These are phyloP conservation scores for Theocolax elegans DNA, from an alignment of 1,140 invertebrate species.

Conservation along the genomic window DNA sequence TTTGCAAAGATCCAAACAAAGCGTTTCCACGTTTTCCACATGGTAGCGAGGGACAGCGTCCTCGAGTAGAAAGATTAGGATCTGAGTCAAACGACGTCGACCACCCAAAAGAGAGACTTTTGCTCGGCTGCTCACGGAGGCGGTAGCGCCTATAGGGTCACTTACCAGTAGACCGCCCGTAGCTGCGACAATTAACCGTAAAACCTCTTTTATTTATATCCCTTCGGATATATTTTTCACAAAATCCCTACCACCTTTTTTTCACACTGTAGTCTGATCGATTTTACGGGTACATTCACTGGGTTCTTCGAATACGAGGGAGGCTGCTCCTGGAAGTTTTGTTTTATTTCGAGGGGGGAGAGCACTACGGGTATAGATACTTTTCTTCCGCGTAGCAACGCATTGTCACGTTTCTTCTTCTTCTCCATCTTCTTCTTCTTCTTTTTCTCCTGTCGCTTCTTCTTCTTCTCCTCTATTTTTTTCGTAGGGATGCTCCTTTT, in stretches of 20 bases:
- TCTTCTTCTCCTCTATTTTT: no score
- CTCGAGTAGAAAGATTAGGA: neutral
- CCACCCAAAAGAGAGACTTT: conserved; percentile 9
- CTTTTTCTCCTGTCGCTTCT: no score
- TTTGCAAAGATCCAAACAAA: no score
- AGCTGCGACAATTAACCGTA: conserved; percentile 34
- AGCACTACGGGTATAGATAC: no score
- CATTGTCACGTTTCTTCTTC: no score
- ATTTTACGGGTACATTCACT: conserved; percentile 8
- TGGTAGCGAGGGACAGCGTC: no score
- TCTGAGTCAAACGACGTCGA: neutral
- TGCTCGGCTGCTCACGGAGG: neutral
- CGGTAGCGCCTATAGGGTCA: neutral
- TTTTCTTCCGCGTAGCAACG: no score
- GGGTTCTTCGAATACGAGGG: no score
- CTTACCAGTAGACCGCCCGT: conserved; percentile 23
- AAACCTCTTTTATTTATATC: neutral
- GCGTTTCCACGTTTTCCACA: no score
- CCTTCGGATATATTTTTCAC: neutral
- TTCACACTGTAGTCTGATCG: neutral
- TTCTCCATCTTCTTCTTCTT: no score
- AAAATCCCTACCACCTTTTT: neutral
- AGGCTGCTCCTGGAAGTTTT: conserved; percentile 25
- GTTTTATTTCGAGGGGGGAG: no score
- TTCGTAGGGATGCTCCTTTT: no score